Evolutionary conservation across 2,797 vertebrate species (phyloP).

Genomic region (Sebastes nivosus): DNA sequence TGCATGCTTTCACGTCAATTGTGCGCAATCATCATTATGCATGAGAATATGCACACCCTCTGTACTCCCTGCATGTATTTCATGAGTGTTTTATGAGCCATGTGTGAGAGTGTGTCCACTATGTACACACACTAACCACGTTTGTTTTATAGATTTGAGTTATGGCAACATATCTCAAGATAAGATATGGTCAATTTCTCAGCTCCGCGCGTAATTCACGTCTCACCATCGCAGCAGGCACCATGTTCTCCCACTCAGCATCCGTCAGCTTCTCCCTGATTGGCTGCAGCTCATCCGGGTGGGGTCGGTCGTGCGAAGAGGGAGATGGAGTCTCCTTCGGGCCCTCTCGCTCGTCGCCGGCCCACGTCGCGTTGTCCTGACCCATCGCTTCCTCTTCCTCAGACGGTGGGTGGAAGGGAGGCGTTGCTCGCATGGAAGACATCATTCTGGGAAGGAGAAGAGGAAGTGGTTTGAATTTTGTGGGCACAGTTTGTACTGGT

Average conservation of each 20-base stretch:
- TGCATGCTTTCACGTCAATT: constrained; percentile 6
- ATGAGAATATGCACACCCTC: constrained; percentile 56
- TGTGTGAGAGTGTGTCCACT: constrained; percentile 29
- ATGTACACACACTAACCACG: constrained; percentile 24
- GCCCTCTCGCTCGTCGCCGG: constrained; percentile 84
- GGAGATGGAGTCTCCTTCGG: constrained; percentile 81
- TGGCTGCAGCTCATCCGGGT: constrained; percentile 84
- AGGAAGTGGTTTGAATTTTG: background rate
- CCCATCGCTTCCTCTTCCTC: constrained; percentile 89
- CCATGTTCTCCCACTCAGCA: constrained; percentile 89
- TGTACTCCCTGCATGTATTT: constrained; percentile 37
- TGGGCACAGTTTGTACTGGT: background rate
- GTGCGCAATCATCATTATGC: constrained; percentile 59
- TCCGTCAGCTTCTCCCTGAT: constrained; percentile 87
- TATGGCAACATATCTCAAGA: constrained; percentile 40
- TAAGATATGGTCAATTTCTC: constrained; percentile 39
- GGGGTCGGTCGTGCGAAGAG: constrained; percentile 84
- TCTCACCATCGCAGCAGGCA: constrained; percentile 89
- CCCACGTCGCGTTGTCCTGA: constrained; percentile 86
- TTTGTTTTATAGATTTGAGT: constrained; percentile 48
- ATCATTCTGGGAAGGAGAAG: constrained; percentile 87
- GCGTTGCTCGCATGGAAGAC: constrained; percentile 95
- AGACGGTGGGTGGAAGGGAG: constrained; percentile 87
- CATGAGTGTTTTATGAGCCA: constrained; percentile 65
- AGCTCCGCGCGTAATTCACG: constrained; percentile 16